These are phyloP conservation scores for Cephonodes hylas DNA, from an alignment of 2,888 invertebrate species.

Conservation along the genomic window DNA sequence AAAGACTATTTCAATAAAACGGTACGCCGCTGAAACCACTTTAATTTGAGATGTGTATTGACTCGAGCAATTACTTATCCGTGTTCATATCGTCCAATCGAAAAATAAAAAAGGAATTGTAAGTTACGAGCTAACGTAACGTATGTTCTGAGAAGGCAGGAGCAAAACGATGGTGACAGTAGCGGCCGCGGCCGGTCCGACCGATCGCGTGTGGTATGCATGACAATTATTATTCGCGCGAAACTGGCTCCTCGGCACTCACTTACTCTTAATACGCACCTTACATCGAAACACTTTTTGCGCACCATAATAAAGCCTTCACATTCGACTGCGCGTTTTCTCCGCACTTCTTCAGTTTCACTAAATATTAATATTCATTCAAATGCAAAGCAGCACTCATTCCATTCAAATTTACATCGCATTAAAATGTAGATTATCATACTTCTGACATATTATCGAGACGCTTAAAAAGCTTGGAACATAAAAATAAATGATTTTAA, in stretches of 20 bases:
- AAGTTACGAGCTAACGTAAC: slow-evolving; percentile 51
- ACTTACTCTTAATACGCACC: not conserved
- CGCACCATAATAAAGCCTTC: not conserved
- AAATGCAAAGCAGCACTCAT: not conserved
- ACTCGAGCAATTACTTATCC: slow-evolving; percentile 57
- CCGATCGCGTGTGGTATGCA: slow-evolving; percentile 47
- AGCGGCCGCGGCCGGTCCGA: slow-evolving; percentile 44
- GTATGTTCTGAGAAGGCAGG: slow-evolving; percentile 43
- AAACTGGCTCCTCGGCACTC: slow-evolving; percentile 8
- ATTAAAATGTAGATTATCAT: slow-evolving; percentile 5
- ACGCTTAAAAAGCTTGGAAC: not conserved
- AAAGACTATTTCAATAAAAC: slow-evolving; percentile 23
- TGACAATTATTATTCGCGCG: slow-evolving; percentile 23
- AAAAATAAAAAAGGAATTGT: slow-evolving; percentile 54
- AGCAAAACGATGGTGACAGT: slow-evolving; percentile 58
- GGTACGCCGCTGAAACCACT: slow-evolving; percentile 31
- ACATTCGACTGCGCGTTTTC: not conserved
- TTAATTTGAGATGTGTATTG: slow-evolving; percentile 41
- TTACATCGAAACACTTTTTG: slow-evolving; percentile 1
- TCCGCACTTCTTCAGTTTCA: not conserved
- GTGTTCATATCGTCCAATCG: slow-evolving; percentile 54
- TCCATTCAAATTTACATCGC: slow-evolving; percentile 2
- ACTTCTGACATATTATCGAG: not conserved
- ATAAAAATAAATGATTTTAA: slow-evolving; percentile 2
- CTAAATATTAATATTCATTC: not conserved